Evolutionary conservation across 2,113 vertebrate genomes (phyloP).

Genomic region (Ammodytes dubius): DNA sequence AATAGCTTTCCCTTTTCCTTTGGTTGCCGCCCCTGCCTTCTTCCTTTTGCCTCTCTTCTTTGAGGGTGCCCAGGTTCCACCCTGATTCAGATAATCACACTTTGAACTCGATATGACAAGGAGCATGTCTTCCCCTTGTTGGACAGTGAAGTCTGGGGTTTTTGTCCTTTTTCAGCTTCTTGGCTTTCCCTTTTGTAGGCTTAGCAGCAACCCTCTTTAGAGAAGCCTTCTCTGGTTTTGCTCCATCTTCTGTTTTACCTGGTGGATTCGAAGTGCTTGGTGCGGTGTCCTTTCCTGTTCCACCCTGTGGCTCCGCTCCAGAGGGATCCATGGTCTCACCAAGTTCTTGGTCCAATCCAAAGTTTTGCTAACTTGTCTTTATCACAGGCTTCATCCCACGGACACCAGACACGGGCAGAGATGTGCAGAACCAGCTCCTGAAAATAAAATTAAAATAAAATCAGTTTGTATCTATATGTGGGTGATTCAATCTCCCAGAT

Average conservation of each 20-base stretch:
- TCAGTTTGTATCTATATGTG: neutral
- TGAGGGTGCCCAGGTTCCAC: conserved; percentile 57
- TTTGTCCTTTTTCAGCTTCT: conserved; percentile 69
- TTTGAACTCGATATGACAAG: conserved; percentile 77
- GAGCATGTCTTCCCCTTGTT: conserved; percentile 86
- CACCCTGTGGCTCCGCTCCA: neutral
- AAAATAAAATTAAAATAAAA: conserved; percentile 2
- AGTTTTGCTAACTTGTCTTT: conserved; percentile 19
- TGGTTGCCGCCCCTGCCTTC: conserved; percentile 35
- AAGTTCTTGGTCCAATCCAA: too few species aligned
- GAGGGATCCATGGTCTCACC: conserved; percentile 50
- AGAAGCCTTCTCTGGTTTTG: conserved; percentile 39
- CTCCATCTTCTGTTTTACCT: conserved; percentile 4
- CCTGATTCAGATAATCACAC: conserved; percentile 56
- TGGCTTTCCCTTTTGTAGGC: conserved; percentile 50
- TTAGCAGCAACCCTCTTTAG: conserved; percentile 66
- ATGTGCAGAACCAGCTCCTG: conserved; percentile 11
- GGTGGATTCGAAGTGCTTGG: conserved; percentile 36
- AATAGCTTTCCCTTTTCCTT: conserved; percentile 57
- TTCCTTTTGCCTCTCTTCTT: conserved; percentile 75
- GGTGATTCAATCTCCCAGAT: neutral
- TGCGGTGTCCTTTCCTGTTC: neutral
- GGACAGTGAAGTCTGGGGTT: conserved; percentile 66
- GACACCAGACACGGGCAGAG: neutral
- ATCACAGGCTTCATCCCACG: neutral